A percentile compares a stretch with the other conserved stretches of the same genome.
Conservation (phyloP, 2,113 vertebrate species). For the Halcyon senegalensis region DNA sequence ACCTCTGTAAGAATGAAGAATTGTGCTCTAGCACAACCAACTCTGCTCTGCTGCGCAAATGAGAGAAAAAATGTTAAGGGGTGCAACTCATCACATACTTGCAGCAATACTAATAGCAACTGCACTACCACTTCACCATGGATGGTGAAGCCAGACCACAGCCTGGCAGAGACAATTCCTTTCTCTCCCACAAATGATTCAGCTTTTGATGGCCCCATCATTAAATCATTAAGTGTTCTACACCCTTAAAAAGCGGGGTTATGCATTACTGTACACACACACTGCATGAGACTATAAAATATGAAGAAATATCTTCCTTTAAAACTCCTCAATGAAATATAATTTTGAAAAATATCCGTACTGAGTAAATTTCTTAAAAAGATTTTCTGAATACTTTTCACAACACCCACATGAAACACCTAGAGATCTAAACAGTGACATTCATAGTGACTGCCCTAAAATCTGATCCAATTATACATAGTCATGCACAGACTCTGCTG, state of each 20-base stretch:
- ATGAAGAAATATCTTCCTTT: background rate
- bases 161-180: background rate
- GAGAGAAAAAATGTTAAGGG: background rate
- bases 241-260: background rate
- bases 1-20: background rate
- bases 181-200: background rate
- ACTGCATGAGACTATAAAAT: background rate
- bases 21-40: background rate
- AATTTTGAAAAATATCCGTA: background rate
- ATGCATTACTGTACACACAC: background rate
- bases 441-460: constrained; percentile 15
- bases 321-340: background rate
- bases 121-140: rapidly evolving
- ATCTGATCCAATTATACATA: background rate
- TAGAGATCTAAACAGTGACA: background rate
- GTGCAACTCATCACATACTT: background rate
- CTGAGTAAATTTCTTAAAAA: background rate
- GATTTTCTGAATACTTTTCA: background rate
- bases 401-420: background rate
- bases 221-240: background rate
- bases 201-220: background rate
- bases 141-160: background rate
- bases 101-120: background rate
- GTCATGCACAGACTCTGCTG: background rate
- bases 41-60: background rate